Conservation (phyloP, 2,113 vertebrate genomes). For the Cebidichthys violaceus region DNA sequence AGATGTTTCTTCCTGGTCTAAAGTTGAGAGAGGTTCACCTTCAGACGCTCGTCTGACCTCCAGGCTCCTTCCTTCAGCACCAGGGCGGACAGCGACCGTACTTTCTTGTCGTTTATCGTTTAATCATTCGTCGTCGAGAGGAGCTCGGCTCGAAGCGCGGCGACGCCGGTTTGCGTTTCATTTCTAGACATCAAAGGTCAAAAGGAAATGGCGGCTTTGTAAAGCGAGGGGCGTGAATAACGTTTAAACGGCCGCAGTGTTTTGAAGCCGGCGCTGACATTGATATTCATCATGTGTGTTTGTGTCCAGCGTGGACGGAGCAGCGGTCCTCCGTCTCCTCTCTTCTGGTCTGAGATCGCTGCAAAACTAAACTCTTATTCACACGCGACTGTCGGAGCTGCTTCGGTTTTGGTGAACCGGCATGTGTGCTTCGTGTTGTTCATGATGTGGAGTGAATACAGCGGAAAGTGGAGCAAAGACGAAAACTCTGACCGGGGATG, state of each 20-base stretch:
- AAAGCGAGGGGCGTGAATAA: slow-evolving; percentile 12
- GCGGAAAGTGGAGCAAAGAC: slow-evolving; percentile 49
- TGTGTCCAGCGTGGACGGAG: slow-evolving; percentile 22
- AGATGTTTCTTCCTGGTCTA: too few species aligned
- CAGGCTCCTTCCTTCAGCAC: too few species aligned
- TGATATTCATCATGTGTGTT: slow-evolving; percentile 28
- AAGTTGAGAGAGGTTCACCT: too few species aligned
- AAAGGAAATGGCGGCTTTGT: slow-evolving; percentile 6
- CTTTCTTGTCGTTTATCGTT: not conserved
- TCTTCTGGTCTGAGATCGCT: slow-evolving; percentile 13
- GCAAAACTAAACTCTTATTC: slow-evolving; percentile 30
- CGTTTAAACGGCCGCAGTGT: not conserved
- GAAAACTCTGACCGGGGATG: slow-evolving; percentile 48
- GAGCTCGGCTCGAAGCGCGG: slow-evolving; percentile 2
- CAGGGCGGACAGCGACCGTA: not conserved
- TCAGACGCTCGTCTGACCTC: too few species aligned
- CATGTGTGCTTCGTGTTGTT: slow-evolving; percentile 36
- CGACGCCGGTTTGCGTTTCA: not conserved
- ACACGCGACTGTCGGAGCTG: slow-evolving; percentile 21
- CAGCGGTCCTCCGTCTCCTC: not conserved
- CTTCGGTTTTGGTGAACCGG: slow-evolving; percentile 32
- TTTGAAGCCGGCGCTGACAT: slow-evolving; percentile 34
- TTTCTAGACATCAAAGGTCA: slow-evolving; percentile 22
- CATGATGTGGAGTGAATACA: slow-evolving; percentile 34
- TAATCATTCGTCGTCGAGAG: not conserved